Percentiles rank a stretch among this genome's conserved stretches.
These are phyloP conservation scores for Philotrypesis tridentata DNA, from an alignment of 1,140 invertebrate species.

Conservation along the genomic window DNA sequence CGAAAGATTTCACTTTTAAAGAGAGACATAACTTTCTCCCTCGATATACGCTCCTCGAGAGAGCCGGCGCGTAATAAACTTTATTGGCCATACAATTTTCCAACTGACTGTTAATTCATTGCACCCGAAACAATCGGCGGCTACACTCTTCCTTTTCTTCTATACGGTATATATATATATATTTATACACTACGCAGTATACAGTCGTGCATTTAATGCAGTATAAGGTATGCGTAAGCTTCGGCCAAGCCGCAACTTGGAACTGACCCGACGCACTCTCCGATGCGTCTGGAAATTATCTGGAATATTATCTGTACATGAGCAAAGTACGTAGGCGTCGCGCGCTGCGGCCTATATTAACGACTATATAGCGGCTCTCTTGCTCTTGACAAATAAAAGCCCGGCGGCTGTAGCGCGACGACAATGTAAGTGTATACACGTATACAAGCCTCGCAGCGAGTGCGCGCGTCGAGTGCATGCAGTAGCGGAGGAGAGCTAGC, in stretches of 20 bases:
- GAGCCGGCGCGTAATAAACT: no score
- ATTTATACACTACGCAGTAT: no score
- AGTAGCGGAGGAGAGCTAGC: not conserved
- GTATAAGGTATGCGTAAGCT: no score
- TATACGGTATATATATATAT: no score
- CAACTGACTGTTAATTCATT: not conserved
- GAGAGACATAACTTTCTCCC: not conserved
- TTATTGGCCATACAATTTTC: not conserved
- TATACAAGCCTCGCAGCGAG: no score
- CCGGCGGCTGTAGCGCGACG: not conserved
- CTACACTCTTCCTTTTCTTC: no score
- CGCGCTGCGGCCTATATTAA: not conserved
- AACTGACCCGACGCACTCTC: not conserved
- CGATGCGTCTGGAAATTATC: no score
- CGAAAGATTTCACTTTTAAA: not conserved
- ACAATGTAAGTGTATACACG: no score
- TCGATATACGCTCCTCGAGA: not conserved
- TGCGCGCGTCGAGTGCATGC: not conserved
- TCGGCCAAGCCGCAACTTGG: no score
- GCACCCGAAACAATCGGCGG: not conserved
- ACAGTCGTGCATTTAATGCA: no score
- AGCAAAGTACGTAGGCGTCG: not conserved
- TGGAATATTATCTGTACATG: no score
- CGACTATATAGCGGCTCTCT: not conserved
- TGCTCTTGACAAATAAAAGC: no score